A percentile compares a stretch with the other conserved stretches of the same genome.
phyloP scores from a whole-genome alignment of 2,888 invertebrate species.

The Blastobasis adustella region DNA sequence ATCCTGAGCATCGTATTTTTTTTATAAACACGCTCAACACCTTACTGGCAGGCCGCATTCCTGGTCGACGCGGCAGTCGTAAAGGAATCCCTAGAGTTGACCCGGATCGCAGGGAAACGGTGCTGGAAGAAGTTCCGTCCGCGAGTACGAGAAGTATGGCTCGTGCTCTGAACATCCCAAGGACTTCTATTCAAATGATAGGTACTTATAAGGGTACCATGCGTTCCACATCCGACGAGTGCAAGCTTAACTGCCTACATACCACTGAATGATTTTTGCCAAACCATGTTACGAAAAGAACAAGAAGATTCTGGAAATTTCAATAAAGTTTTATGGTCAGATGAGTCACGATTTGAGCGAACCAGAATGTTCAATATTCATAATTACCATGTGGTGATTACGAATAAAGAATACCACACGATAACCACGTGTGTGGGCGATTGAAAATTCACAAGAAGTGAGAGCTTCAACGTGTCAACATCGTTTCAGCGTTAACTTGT shows the following conservation, averaged over 20 bases:
- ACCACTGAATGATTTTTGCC: constrained; percentile 9
- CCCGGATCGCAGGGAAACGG: constrained; percentile 6
- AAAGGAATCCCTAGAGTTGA: constrained; percentile 2
- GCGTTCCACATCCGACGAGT: constrained; percentile 13
- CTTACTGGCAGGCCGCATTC: constrained; percentile 3
- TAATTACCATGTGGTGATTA: constrained; percentile 19
- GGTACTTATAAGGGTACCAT: constrained; percentile 12
- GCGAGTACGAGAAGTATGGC: constrained; percentile 6
- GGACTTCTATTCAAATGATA: constrained; percentile 1
- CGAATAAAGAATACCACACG: no score
- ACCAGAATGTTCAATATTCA: constrained; percentile 18
- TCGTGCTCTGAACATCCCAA: constrained; percentile 3
- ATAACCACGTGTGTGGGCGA: no score
- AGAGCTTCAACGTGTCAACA: constrained; percentile 11
- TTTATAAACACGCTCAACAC: constrained; percentile 3
- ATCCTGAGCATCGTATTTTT: constrained; percentile 5
- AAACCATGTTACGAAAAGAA: constrained; percentile 10
- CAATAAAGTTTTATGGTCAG: constrained; percentile 17
- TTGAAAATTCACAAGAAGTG: constrained; percentile 12
- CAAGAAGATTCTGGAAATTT: constrained; percentile 15
- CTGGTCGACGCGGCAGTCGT: neutral
- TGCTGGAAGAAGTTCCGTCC: constrained; percentile 3
- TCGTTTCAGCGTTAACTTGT: constrained; percentile 14
- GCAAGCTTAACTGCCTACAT: constrained; percentile 10
- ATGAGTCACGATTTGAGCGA: constrained; percentile 17